Evolutionary conservation across 2,113 vertebrate genomes (phyloP), one percentile per base, ranked within the genome.

Genomic region (Gobio gobio): DNA sequence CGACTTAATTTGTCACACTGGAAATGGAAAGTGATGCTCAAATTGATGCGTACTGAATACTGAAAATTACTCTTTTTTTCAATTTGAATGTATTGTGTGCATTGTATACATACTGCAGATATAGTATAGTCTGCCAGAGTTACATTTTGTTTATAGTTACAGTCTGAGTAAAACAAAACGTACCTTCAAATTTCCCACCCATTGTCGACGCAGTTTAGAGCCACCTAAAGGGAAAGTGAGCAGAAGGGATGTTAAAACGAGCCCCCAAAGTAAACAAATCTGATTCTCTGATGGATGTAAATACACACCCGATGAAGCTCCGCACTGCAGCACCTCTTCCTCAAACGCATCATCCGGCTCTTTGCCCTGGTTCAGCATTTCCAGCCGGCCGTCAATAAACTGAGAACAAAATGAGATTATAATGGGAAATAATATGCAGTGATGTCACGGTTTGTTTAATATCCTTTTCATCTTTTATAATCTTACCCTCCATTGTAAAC

Each of bases 171-270:
- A n/a, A 64, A 61, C 56, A 40, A n/a, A 64, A 61, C 56, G 88
- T 92, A 97, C 97, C 94, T 96, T 98, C 58, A 98, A 88, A 87
- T 94, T 95, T 64, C 95, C 95, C n/a, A 96, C 94, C 90, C 95
- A 93, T 82, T 96, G 94, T 87, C 97, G 95, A 85, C 96, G 97
- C 2, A 96, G 94, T 63, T 94, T 95, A 10, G 92, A 81, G 76
- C 86, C 91, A 20, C 95, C 97, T 97, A 77, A 26, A 18, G 45
- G 36, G n/a, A 24, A 43, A 0, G 14, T 29, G 5, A 18, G n/a
- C 66, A 73, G 20, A 73, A 8, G 33, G 2, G 3, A 20, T 24
- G 36, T 43, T 54, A 54, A 14, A 81, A 29, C 7, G 26, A 61
- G 24, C 13, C 5, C 2, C 4, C 7, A 4, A 4, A 16, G 10